Percentiles rank a stretch among this genome's conserved stretches.
phyloP scores from a whole-genome alignment of 2,888 invertebrate genomes.

The Caenorhabditis parvicauda region DNA sequence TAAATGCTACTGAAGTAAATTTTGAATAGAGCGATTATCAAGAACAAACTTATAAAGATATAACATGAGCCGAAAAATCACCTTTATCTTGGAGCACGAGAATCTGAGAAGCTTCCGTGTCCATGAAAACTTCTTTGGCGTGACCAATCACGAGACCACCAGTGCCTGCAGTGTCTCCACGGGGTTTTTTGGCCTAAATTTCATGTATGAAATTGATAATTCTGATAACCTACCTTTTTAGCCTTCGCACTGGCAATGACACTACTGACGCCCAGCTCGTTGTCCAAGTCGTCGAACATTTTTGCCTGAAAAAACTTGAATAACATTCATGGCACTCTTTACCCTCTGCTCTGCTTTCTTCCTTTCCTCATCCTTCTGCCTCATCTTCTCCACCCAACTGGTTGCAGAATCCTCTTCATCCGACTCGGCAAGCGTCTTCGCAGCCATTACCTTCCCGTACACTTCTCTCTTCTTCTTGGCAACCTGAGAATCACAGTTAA shows the following conservation, averaged over 20 bases:
- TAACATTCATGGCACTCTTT: conserved; percentile 1
- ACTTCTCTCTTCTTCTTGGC: conserved; percentile 78
- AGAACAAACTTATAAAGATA: no score
- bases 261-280: conserved; percentile 84
- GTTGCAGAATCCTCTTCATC: conserved; percentile 36
- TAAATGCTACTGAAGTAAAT: no score
- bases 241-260: conserved; percentile 78
- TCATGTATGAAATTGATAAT: conserved; percentile 10
- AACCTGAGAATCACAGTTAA: conserved; percentile 64
- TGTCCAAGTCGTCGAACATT: conserved; percentile 89
- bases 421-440: conserved; percentile 50
- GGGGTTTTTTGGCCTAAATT: conserved; percentile 12
- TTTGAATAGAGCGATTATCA: no score
- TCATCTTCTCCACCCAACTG: conserved; percentile 80
- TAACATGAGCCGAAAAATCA: no score
- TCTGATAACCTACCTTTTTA: conserved; percentile 22
- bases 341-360: conserved; percentile 77
- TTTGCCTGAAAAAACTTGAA: conserved; percentile 73
- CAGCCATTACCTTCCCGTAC: conserved; percentile 67
- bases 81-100: conserved; percentile 89
- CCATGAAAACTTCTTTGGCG: conserved; percentile 63
- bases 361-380: conserved; percentile 77
- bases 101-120: conserved; percentile 72
- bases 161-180: conserved; percentile 13
- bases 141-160: conserved; percentile 83